phyloP scores from a whole-genome alignment of 1,140 invertebrate species.

The Artemia franciscana region DNA sequence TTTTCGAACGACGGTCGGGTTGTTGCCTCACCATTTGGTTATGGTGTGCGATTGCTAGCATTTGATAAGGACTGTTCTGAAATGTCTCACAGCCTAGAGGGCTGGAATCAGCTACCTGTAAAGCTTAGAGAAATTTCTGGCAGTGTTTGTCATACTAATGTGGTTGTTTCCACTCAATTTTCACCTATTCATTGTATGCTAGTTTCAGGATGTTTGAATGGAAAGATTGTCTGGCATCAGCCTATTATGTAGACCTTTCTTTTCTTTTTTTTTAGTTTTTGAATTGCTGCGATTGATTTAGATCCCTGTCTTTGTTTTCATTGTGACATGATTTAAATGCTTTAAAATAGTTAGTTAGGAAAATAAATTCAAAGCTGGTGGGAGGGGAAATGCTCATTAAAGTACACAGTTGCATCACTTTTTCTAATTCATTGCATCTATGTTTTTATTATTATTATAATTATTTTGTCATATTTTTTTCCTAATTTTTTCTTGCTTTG shows the following conservation, averaged over 20 bases:
- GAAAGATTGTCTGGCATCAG: slow-evolving; percentile 70
- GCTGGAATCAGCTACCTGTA: slow-evolving; percentile 18
- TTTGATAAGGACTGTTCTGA: slow-evolving; percentile 55
- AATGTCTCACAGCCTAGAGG: slow-evolving; percentile 35
- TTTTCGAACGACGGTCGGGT: slow-evolving; percentile 68
- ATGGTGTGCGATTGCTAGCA: slow-evolving; percentile 52
- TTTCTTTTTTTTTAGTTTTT: too few relatives aligned
- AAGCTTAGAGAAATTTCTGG: slow-evolving; percentile 35
- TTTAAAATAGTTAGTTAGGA: too few relatives aligned
- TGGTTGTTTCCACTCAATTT: slow-evolving; percentile 76
- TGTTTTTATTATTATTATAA: too few relatives aligned
- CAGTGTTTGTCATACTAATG: slow-evolving; percentile 46
- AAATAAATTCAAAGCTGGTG: too few relatives aligned
- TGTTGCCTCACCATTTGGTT: slow-evolving; percentile 66
- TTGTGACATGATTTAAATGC: too few relatives aligned
- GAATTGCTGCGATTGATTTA: too few relatives aligned
- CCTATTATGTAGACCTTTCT: slow-evolving; percentile 38
- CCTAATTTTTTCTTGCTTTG: too few relatives aligned
- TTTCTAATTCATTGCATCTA: too few relatives aligned
- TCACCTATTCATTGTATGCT: slow-evolving; percentile 58
- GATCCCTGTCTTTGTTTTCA: too few relatives aligned
- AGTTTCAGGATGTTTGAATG: slow-evolving; percentile 64
- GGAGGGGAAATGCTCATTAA: too few relatives aligned
- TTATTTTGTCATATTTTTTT: too few relatives aligned
- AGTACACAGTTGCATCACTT: too few relatives aligned